Evolutionary conservation across 2,888 invertebrate genomes (phyloP), one percentile per base, ranked within the genome.

Genomic region (Nomada fucata): DNA sequence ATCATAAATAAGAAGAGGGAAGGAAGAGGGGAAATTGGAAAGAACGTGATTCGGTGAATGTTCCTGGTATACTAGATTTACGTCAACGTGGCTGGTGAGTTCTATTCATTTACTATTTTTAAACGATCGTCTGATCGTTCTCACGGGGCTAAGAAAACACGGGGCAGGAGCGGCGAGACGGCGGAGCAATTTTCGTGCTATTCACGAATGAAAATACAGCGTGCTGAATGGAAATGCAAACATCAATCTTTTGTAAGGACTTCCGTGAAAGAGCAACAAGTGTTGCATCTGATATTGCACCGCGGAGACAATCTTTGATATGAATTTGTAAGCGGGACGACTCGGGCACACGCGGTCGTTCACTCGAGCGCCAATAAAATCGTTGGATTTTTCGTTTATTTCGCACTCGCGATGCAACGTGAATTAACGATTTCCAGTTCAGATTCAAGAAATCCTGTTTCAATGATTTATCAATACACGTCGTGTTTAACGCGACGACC

Each of bases 41-140:
- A 50, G 76, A 55, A 74, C 69, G 29, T 76, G 72, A 53, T 76
- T 77, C 67, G 64, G 63, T 79, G 74, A 69, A 87, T 52, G 67
- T 76, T 69, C 74, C 73, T 55, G 64, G 20, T 36, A 75, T 69
- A 15, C 76, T 70, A 75, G 70, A 85, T 57, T 44, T 79, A 73
- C 82, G 84, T 82, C 89, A 88, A 83, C 89, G 90, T 83, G 86
- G 77, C 85, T 73, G 89, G 89, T 89, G 85, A 89, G 89, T 89
- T 15, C n/a, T n/a, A 26, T 23, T 5, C 26, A 59, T 73, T 69
- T 64, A 36, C 50, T 44, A 64, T 36, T 47, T 13, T 50, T 71
- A 55, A 71, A 70, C 23, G 50, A 10, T 50, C n/a, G 59, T 36
- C 57, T 74, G 44, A 69, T 59, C 42, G 55, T 23, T 18, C 20